Evolutionary conservation across 2,888 invertebrate species (phyloP).

Genomic region (Eristalis pertinax): DNA sequence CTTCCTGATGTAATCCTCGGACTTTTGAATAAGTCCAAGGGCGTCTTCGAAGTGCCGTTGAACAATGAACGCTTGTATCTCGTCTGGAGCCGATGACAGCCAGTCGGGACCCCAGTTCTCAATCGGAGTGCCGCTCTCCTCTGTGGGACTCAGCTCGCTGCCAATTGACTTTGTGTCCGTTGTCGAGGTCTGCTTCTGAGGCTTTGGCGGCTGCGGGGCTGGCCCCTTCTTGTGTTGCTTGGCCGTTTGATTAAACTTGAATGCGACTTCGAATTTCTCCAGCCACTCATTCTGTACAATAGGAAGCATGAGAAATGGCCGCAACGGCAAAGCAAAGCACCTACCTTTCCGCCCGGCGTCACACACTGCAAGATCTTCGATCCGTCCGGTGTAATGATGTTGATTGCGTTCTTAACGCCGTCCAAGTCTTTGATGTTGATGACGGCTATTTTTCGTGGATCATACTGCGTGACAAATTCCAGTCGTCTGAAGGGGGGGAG

Average conservation of each 20-base stretch:
- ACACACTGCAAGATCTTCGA: slow-evolving; percentile 95
- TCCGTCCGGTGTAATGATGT: slow-evolving; percentile 96
- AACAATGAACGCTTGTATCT: slow-evolving; percentile 96
- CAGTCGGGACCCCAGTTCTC: slow-evolving; percentile 87
- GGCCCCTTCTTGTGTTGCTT: slow-evolving; percentile 80
- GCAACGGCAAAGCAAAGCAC: background rate
- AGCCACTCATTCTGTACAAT: slow-evolving; percentile 92
- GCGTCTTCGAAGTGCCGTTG: slow-evolving; percentile 98
- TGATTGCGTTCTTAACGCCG: slow-evolving; percentile 95
- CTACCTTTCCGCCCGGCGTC: slow-evolving; percentile 84
- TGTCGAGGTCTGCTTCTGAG: slow-evolving; percentile 73
- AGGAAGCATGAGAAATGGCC: background rate
- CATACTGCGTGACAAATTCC: slow-evolving; percentile 80
- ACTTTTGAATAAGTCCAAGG: slow-evolving; percentile 89
- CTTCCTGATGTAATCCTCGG: slow-evolving; percentile 83
- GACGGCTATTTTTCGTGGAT: slow-evolving; percentile 91
- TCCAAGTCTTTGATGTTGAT: slow-evolving; percentile 96
- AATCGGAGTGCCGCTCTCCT: slow-evolving; percentile 74
- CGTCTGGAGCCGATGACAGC: slow-evolving; percentile 95
- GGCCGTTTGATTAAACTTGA: slow-evolving; percentile 89
- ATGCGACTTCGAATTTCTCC: slow-evolving; percentile 94
- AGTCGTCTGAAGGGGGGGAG: slow-evolving; percentile 76
- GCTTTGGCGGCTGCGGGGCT: slow-evolving; percentile 81
- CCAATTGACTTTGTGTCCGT: slow-evolving; percentile 75
- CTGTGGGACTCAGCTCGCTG: slow-evolving; percentile 76